A percentile compares a stretch with the other conserved stretches of the same genome.
These are phyloP conservation scores for Pseudopipra pipra DNA, from an alignment of 2,113 vertebrate species.

Conservation along the genomic window DNA sequence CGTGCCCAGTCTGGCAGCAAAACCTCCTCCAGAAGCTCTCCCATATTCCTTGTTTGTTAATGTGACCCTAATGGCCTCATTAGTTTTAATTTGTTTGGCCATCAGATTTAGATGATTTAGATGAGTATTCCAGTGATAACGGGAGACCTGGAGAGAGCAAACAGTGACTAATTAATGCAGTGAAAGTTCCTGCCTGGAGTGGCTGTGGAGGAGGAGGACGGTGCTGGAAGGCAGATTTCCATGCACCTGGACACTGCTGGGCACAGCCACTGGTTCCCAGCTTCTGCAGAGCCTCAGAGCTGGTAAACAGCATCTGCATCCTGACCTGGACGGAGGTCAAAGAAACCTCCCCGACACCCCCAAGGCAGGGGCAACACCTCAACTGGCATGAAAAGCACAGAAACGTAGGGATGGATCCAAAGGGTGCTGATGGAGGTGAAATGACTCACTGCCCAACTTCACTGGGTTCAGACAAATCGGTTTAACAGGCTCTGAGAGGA, in stretches of 20 bases:
- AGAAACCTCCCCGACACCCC: not conserved
- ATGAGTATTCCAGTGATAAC: conserved; percentile 14
- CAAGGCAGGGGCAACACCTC: not conserved
- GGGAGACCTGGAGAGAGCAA: conserved; percentile 19
- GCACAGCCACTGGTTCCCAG: not conserved
- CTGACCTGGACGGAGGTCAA: not conserved
- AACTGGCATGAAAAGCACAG: not conserved
- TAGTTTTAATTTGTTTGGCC: conserved; percentile 70
- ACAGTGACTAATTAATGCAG: conserved; percentile 51
- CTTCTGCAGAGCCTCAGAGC: not conserved
- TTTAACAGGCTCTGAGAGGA: not conserved
- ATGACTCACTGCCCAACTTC: not conserved
- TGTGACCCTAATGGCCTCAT: conserved; percentile 62
- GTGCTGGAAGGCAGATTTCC: not conserved
- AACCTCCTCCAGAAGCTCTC: not conserved
- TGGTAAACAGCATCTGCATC: not conserved
- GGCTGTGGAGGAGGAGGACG: not conserved
- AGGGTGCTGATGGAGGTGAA: not conserved
- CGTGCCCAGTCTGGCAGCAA: not conserved
- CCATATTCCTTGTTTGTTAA: not conserved
- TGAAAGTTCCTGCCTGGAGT: not conserved
- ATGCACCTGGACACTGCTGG: not conserved
- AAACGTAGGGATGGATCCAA: accelerated
- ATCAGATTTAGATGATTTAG: conserved; percentile 49
- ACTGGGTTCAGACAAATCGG: not conserved